Evolutionary conservation across 2,797 vertebrate genomes (phyloP), one percentile per base, ranked within the genome.

Genomic region (Dendrocincla fuliginosa): DNA sequence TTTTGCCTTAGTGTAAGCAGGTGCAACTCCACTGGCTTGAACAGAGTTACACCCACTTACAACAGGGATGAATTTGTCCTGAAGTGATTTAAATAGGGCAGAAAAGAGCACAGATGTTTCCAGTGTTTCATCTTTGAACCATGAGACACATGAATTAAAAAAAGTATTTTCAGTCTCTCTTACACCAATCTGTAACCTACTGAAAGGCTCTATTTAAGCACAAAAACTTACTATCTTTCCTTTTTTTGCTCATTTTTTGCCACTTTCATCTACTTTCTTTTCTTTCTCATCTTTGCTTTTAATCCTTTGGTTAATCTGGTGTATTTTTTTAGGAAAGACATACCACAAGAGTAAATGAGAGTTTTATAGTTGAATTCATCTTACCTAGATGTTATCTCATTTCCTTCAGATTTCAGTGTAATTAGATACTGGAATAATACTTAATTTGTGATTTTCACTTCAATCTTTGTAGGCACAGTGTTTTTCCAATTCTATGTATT

Each of bases 41-140:
- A 81, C 61, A 37, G 59, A 52, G 84, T 92, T 97, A 94, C 95
- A 85, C 89, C 92, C 92, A 78, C 63, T 89, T 90, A 74, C 56
- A 94, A 85, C 47, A 84, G 65, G 55, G 30, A 32, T 88, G 76
- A 61, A 69, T 93, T 86, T 93, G 46, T 95, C 32, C 84, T 86
- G 78, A 74, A 94, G 64, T 87, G 84, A 95, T 94, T 96, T 87
- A 95, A 94, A 93, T n/a, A 86, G 39, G 61, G 89, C 65, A 93
- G 76, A 84, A 55, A 28, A 61, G 42, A 96, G 46, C 80, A 81
- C 93, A 97, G 80, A 92, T 92, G 76, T 96, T 93, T 83, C 57
- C 57, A 92, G 59, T 52, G 87, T 86, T 97, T 89, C 53, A 71
- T 87, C 87, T 95, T 89, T 83, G 75, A 92, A 75, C 69, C 71